A percentile compares a stretch with the other conserved stretches of the same genome.
Evolutionary conservation across 2,797 vertebrate genomes (phyloP).

Genomic region (Sitta carolinensis): DNA sequence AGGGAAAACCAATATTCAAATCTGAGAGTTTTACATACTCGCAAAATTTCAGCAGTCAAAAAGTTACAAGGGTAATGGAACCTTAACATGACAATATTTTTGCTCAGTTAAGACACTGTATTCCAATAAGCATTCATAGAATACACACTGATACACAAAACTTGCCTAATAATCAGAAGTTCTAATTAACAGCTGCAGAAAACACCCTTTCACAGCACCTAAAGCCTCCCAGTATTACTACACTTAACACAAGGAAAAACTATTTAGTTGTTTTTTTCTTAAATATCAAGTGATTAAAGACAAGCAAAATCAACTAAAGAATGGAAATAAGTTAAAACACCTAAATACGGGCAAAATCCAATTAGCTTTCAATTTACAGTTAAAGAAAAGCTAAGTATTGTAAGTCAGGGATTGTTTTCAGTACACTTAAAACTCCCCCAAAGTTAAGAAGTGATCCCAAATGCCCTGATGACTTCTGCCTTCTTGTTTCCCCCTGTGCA

Average conservation of each 20-base stretch:
- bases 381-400: not conserved
- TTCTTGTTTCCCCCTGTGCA: not conserved
- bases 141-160: not conserved
- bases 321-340: not conserved
- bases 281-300: not conserved
- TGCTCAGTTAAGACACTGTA: not conserved
- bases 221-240: not conserved
- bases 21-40: not conserved
- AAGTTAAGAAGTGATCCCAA: not conserved
- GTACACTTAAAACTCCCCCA: not conserved
- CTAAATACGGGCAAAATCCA: not conserved
- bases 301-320: not conserved
- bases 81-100: not conserved
- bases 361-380: not conserved
- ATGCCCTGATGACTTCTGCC: not conserved
- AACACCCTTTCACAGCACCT: not conserved
- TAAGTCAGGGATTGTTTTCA: not conserved
- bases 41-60: not conserved
- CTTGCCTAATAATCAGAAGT: not conserved
- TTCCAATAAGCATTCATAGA: not conserved
- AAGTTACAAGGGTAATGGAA: not conserved
- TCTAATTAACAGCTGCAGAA: not conserved
- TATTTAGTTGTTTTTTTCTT: rapidly evolving
- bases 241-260: not conserved
- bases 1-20: not conserved